Base-by-base conservation (phyloP, 2,797 vertebrate genomes). In the Lepus oiostolus region DNA sequence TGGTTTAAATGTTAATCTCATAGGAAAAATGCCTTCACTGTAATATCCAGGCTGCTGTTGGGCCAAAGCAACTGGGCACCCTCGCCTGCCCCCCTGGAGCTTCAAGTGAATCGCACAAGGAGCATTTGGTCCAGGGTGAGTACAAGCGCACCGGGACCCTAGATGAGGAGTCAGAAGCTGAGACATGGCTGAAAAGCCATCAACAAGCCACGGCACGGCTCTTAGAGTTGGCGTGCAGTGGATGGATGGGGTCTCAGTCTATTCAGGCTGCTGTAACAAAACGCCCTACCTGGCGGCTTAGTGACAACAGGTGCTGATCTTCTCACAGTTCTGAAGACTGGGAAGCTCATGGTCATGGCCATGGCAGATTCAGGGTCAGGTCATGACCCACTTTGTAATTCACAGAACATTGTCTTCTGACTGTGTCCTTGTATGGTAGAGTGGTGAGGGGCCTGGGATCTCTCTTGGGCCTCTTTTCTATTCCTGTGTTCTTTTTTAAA, bases 141-240 rank as follows among this genome's bases (percentile, higher is more conserved):
- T 30, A 0, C 9, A 28, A 83, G 84, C 19, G 28, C 7, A 13
- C 17, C 8, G 0, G 4, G 1, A 0, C 10, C 22, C 50, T 1
- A 0, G 8, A 8, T 3, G 75, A 17, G 63, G 81, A 85, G 54
- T 60, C 85, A 52, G 22, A 75, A 1, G 13, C 38, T 32, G 22
- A 60, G n/a, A 42, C 9, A 16, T n/a, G 7, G 35, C 80, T 35
- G 2, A 42, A 81, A 3, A 24, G 14, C 8, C 14, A 30, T 10
- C 1, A 4, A 24, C 10, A 47, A 22, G 30, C 6, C 1, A 0
- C 1, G 24, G n/a, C 24, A 35, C 17, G 42, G 63, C 19, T 13
- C 60, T 35, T 22, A 28, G 7, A 38, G 47, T 63, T 24, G 9
- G 26, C 21, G 22, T 74, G 17, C 4, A 0, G 42, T 50, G 11